Evolutionary conservation across 2,113 vertebrate species (phyloP).

Genomic region (Scolopax mira): DNA sequence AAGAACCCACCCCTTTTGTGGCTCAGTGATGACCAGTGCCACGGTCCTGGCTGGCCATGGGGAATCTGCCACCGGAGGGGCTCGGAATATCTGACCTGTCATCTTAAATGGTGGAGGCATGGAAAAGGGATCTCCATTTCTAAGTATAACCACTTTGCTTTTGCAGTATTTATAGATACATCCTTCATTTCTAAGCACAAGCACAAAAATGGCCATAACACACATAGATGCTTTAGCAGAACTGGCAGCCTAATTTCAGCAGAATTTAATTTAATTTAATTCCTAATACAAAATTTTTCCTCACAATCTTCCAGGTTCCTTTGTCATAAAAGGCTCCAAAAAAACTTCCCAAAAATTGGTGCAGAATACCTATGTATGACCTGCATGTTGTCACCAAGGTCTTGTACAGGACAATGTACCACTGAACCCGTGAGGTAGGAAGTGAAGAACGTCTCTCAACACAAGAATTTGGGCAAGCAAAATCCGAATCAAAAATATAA

Average conservation of each 20-base stretch:
- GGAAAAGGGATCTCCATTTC: not conserved
- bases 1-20: not conserved
- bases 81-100: not conserved
- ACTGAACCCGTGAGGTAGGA: not conserved
- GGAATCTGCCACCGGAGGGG: not conserved
- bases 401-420: not conserved
- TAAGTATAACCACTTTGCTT: not conserved
- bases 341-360: not conserved
- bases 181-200: not conserved
- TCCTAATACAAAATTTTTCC: not conserved
- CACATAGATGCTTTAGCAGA: not conserved
- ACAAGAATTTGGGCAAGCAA: not conserved
- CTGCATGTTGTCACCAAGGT: not conserved
- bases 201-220: not conserved
- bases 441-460: not conserved
- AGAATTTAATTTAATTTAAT: not conserved
- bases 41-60: not conserved
- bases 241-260: not conserved
- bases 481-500: not conserved
- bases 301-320: rapidly evolving
- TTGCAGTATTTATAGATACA: not conserved
- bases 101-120: not conserved
- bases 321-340: not conserved
- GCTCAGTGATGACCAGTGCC: not conserved
- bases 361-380: rapidly evolving